Percentiles rank a stretch among this genome's conserved stretches.
Evolutionary conservation across 2,888 invertebrate species (phyloP).

Genomic region (Rotaria sp.): DNA sequence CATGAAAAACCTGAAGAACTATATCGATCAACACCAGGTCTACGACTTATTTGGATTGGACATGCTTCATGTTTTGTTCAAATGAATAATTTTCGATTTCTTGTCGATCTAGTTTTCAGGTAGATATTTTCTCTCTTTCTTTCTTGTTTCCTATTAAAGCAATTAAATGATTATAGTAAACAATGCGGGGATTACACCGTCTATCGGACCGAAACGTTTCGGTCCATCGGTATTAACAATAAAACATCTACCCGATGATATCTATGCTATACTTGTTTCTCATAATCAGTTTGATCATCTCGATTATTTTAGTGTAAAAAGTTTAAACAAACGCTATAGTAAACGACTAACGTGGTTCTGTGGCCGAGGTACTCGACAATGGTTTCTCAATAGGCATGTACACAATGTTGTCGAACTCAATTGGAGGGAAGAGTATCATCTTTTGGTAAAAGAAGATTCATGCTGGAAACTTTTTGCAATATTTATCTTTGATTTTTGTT

Average conservation of each 20-base stretch:
- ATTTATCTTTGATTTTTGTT: not conserved
- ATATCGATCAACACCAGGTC: not conserved
- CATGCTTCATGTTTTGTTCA: slow-evolving; percentile 57
- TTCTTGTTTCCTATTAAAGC: too few species aligned
- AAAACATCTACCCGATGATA: slow-evolving; percentile 52
- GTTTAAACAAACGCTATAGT: slow-evolving; percentile 47
- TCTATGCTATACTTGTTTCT: slow-evolving; percentile 57
- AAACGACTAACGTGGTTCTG: slow-evolving; percentile 34
- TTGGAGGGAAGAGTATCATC: not conserved
- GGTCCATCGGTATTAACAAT: slow-evolving; percentile 50
- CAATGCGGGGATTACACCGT: not conserved
- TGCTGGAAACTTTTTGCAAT: not conserved
- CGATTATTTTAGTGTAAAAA: slow-evolving; percentile 49
- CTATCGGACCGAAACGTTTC: slow-evolving; percentile 32
- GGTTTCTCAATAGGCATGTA: not conserved
- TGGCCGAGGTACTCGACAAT: not conserved
- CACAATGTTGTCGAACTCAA: not conserved
- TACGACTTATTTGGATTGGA: slow-evolving; percentile 56
- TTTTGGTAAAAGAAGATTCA: not conserved
- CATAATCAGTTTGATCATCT: slow-evolving; percentile 60
- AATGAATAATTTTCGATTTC: slow-evolving; percentile 53
- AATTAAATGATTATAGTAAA: not conserved
- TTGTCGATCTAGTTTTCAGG: slow-evolving; percentile 58
- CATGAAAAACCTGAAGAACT: not conserved
- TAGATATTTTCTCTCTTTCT: too few species aligned